Percentiles rank a stretch among this genome's conserved stretches.
phyloP scores from a whole-genome alignment of 2,113 vertebrate species.

The Sapayoa aenigma region DNA sequence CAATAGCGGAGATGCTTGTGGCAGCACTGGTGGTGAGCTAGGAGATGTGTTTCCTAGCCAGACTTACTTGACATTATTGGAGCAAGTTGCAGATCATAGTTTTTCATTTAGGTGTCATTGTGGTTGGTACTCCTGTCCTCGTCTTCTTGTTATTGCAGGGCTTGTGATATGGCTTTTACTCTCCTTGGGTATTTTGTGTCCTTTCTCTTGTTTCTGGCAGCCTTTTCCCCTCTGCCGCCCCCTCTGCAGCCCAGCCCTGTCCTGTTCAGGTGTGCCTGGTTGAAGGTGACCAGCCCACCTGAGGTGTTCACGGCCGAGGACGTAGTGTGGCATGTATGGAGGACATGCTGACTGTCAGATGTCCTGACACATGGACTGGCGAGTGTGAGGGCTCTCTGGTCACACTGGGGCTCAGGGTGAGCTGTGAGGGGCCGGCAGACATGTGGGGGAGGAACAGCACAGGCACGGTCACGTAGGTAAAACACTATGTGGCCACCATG shows the following conservation, averaged over 20 bases:
- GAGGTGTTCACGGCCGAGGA: not conserved
- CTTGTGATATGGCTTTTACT: not conserved
- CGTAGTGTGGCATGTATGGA: accelerated
- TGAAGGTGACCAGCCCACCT: not conserved
- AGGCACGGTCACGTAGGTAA: not conserved
- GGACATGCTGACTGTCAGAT: not conserved
- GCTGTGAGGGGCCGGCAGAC: accelerated
- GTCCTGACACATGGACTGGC: accelerated
- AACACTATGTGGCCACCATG: accelerated
- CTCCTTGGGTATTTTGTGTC: not conserved
- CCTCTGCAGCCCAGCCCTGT: not conserved
- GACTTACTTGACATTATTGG: not conserved
- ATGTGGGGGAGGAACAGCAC: not conserved
- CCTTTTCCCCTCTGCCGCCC: accelerated
- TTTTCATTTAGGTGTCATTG: not conserved
- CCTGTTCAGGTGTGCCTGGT: not conserved
- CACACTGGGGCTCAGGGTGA: not conserved
- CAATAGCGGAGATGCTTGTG: not conserved
- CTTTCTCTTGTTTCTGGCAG: not conserved
- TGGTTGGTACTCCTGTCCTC: not conserved
- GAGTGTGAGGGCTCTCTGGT: not conserved
- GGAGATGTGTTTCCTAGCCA: not conserved
- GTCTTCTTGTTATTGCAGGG: not conserved
- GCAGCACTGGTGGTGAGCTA: not conserved
- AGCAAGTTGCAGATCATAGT: not conserved